Evolutionary conservation across 2,797 vertebrate species (phyloP).

Genomic region (Aphelocoma californica): DNA sequence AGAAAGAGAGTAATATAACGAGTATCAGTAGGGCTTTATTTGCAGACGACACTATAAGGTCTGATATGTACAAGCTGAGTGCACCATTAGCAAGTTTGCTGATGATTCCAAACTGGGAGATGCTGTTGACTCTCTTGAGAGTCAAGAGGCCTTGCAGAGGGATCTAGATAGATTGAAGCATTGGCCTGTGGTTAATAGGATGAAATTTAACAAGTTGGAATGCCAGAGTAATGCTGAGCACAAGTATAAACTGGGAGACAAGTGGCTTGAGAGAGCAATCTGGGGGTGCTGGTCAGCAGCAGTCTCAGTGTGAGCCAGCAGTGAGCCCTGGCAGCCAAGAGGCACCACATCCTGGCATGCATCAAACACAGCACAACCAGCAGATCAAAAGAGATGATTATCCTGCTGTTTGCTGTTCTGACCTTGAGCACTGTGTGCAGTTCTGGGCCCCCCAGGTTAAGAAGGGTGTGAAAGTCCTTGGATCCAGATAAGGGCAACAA

Average conservation of each 20-base stretch:
- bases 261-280: not conserved
- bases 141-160: not conserved
- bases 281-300: not conserved
- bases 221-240: rapidly evolving
- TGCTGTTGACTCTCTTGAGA: not conserved
- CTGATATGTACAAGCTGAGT: not conserved
- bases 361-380: not conserved
- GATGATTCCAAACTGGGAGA: not conserved
- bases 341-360: not conserved
- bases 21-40: not conserved
- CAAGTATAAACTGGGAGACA: not conserved
- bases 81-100: not conserved
- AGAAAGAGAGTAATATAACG: not conserved
- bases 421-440: not conserved
- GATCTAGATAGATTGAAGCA: not conserved
- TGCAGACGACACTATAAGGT: not conserved
- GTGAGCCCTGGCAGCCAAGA: not conserved
- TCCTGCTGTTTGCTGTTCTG: not conserved
- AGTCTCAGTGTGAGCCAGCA: not conserved
- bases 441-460: not conserved
- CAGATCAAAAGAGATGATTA: not conserved
- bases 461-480: not conserved
- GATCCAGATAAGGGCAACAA: not conserved
- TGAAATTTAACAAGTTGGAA: not conserved
- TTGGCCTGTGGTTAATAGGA: not conserved